Base-by-base conservation (phyloP, 1,140 invertebrate species). In the Zaprionus kolodkinae region DNA sequence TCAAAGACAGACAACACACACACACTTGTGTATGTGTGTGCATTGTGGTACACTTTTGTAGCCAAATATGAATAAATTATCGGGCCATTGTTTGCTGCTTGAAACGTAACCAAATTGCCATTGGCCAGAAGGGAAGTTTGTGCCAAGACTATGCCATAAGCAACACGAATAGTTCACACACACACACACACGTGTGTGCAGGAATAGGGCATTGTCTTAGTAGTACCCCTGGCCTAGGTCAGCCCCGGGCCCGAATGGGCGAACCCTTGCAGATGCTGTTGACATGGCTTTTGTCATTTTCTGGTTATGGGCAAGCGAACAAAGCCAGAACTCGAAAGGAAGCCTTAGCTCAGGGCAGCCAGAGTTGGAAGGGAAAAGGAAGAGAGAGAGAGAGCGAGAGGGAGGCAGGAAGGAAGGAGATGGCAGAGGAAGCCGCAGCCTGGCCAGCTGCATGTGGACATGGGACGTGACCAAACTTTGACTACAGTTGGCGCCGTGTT, bases 281-380 rank as follows among this genome's bases (percentile, higher is more conserved):
- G 83, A 88, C 83, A 87, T 80, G 85, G 83, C 83, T 87, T 87
- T 87, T 87, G 83, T 87, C 84, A 88, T 88, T 87, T 87, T 87
- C 83, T 87, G 83, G 83, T 84, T 87, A 87, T 72, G 83, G 84
- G 69, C 83, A 87, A 67, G 82, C 82, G 82, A 79, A 86, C 82
- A 85, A 80, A 87, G 63, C 72, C 77, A 77, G 69, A 64, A 54
- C 66, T 70, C 57, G 72, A 74, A 69, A 67, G 79, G 76, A 86
- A 79, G 67, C 75, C 30, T 17, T 75, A 50, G 36, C 33, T 27
- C 38, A 9, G 13, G 64, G 48, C 30, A 55, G 50, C 25, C 25
- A 55, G 62, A 50, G 62, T 25, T 40, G 38, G 12, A 1, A 1
- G 38, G 38, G 0, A n/a, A 5, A 43, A 7, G 6, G 13, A n/a